Evolutionary conservation across 2,113 vertebrate genomes (phyloP).

Genomic region (Vanacampus margaritifer): DNA sequence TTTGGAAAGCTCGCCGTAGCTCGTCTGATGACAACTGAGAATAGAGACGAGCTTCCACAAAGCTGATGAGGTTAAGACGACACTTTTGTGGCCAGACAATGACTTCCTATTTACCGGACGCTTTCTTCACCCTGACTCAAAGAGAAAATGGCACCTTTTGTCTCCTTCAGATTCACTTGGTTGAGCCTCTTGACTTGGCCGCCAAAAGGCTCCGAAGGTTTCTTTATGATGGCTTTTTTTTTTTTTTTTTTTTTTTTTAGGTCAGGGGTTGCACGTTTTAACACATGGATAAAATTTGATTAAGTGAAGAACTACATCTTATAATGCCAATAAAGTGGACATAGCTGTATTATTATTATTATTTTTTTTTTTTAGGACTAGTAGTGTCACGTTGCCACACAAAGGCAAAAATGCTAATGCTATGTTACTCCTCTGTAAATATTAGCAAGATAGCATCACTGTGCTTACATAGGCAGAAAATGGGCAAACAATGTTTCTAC

Average conservation of each 20-base stretch:
- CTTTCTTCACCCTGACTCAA: constrained; percentile 74
- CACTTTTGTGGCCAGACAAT: constrained; percentile 72
- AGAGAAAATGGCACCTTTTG: constrained; percentile 68
- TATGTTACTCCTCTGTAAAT: too few species aligned
- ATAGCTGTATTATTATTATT: too few species aligned
- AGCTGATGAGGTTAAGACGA: constrained; percentile 73
- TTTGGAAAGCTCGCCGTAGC: constrained; percentile 32
- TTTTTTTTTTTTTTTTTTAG: not conserved
- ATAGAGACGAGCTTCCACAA: constrained; percentile 53
- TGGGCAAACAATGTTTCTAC: too few species aligned
- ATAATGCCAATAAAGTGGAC: too few species aligned
- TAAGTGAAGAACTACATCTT: too few species aligned
- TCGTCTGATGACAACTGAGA: constrained; percentile 59
- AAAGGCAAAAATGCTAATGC: too few species aligned
- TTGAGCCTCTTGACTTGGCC: constrained; percentile 41
- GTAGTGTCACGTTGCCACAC: too few species aligned
- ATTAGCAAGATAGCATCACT: too few species aligned
- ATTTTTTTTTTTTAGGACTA: too few species aligned
- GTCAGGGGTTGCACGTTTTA: not conserved
- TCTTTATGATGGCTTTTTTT: constrained; percentile 5
- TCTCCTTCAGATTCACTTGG: constrained; percentile 66
- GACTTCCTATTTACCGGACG: constrained; percentile 74
- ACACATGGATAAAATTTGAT: not conserved
- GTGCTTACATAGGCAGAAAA: too few species aligned
- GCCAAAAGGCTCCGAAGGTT: not conserved